Evolutionary conservation across 2,888 invertebrate species (phyloP), one percentile per base, ranked within the genome.

Genomic region (Pseudococcus viburni): DNA sequence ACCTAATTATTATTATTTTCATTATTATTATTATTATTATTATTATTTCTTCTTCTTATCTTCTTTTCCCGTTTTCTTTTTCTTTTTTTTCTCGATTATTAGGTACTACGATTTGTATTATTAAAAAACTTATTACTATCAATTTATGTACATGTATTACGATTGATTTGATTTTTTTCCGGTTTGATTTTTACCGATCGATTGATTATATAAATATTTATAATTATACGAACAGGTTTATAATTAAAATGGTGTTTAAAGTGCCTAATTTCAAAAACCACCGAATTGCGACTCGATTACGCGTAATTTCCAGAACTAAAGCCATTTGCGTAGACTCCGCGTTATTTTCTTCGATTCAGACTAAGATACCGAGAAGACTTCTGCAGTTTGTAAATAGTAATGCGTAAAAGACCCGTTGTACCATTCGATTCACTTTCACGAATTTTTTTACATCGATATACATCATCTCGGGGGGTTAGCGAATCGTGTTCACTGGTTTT

Each of bases 121-220:
- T 19, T 59, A 59, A 12, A 51, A 51, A 15, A 51, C 4, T 59
- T 59, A 59, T 59, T 59, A 6, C n/a, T 59, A 59, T 59, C 59
- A 19, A 59, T 19, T 59, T 59, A 51, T 12, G 4, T 59, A 59
- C n/a, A 33, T 33, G 26, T 19, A 19, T 19, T 59, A 59, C 5
- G n/a, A 59, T 59, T 12, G 51, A 51, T 59, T 59, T 55, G n/a
- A n/a, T 55, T 55, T 55, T 55, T 59, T 59, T 59, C n/a, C n/a
- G 59, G 59, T 59, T n/a, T 8, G 59, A 59, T 59, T 59, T 4
- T n/a, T n/a, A n/a, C 8, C 59, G 59, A 59, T 5, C n/a, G 59
- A n/a, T n/a, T 59, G 59, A n/a, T 59, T 59, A n/a, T n/a, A 6
- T n/a, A 59, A 59, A 59, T 59, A 59, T 19, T 2, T 15, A 51